Base-by-base conservation (phyloP, 2,113 vertebrate genomes). In the Perca schrenkii region DNA sequence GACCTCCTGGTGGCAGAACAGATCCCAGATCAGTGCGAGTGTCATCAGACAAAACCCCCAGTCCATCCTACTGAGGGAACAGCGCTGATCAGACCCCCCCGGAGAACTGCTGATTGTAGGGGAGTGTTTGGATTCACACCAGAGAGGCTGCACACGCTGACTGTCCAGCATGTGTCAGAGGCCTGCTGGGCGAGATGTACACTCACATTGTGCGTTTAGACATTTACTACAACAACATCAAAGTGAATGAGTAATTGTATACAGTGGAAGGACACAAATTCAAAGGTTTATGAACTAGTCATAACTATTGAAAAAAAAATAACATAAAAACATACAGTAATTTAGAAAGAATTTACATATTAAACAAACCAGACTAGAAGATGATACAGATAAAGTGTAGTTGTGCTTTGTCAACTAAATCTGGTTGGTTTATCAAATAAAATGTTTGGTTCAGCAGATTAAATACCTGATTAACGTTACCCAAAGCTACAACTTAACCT, bases 21-120 rank as follows among this genome's bases (percentile, higher is more conserved):
- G 64, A 81, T 85, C 69, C 54, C 25, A 75, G 62, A 84, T 87
- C 75, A 78, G 73, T 28, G 16, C 0, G 22, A 63, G 58, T 84
- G 83, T 80, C 79, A 69, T 85, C 79, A 69, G 43, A 76, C 61
- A 74, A 50, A 79, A 46, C 43, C 68, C 49, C 16, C 25, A 12
- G 47, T 82, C 47, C 31, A 49, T 16, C 56, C 71, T 53, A 40
- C 77, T 50, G 31, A 74, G 34, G 8, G 1, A 62, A 54, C 69
- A 46, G 40, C 21, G 11, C 47, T 34, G 50, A 68, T 83, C 65
- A 80, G 71, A 63, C 63, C 54, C 52, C 50, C 79, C 50, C 4
- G 15, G 80, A 77, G 83, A 78, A 58, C 67, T 25, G 58, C 69
- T 31, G 31, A 75, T 50, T 10, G 62, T 21, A 40, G 75, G 36